Evolutionary conservation across 1,140 invertebrate species (phyloP).

Genomic region (Diorhabda sublineata): DNA sequence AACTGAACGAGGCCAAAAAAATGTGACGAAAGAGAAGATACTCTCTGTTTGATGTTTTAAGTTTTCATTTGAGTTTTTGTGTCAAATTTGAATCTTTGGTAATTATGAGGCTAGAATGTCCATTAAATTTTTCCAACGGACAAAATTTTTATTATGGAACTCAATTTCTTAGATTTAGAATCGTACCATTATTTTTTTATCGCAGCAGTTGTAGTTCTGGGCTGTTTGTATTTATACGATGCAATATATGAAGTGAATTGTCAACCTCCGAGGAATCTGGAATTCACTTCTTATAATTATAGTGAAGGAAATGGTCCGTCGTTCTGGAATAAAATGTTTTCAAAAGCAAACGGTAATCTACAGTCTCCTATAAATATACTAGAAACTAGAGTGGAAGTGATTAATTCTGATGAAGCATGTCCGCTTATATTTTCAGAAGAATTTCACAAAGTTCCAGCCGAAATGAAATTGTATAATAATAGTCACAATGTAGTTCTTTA

Average conservation of each 20-base stretch:
- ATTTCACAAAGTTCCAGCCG: slow-evolving; percentile 28
- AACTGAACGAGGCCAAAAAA: too few species aligned
- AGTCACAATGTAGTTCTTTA: slow-evolving; percentile 42
- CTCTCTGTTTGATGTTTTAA: too few species aligned
- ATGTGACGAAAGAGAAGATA: too few species aligned
- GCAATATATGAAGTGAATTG: slow-evolving; percentile 11
- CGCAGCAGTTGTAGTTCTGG: slow-evolving; percentile 17
- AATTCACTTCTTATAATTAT: slow-evolving; percentile 24
- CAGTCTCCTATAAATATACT: slow-evolving; percentile 40
- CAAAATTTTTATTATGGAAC: neutral
- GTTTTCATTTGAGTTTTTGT: too few species aligned
- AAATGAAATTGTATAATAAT: slow-evolving; percentile 34
- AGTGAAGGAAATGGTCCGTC: slow-evolving; percentile 25
- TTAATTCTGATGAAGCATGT: slow-evolving; percentile 23
- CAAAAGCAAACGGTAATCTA: slow-evolving; percentile 26
- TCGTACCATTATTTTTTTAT: slow-evolving; percentile 23
- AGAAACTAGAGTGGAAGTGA: slow-evolving; percentile 16
- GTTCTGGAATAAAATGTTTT: slow-evolving; percentile 28
- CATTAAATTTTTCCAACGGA: too few species aligned
- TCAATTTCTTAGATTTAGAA: neutral
- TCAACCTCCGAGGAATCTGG: neutral
- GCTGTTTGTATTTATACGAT: slow-evolving; percentile 25
- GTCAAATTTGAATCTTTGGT: too few species aligned
- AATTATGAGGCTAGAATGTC: too few species aligned
- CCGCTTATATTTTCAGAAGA: slow-evolving; percentile 35